phyloP scores from a whole-genome alignment of 2,113 vertebrate species.

The Cyanoderma ruficeps region DNA sequence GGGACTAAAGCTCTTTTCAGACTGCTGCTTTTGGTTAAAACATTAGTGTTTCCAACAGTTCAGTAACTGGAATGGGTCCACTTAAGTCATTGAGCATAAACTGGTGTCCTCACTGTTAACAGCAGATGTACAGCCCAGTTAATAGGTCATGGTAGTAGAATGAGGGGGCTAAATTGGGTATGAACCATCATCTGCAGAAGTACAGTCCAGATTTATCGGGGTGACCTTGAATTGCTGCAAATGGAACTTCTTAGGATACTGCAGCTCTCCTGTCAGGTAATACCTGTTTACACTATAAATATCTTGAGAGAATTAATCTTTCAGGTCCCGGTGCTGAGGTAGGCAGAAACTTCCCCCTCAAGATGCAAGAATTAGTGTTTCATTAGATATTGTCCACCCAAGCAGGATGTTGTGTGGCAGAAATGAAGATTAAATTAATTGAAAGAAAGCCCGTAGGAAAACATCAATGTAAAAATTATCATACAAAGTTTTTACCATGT shows the following conservation, averaged over 20 bases:
- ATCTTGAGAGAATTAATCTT: slow-evolving; percentile 53
- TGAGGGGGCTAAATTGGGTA: slow-evolving; percentile 30
- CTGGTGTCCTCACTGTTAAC: background rate
- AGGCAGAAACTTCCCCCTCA: background rate
- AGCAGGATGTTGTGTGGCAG: background rate
- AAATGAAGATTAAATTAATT: slow-evolving; percentile 7
- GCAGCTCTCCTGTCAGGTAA: slow-evolving; percentile 64
- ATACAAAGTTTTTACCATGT: background rate
- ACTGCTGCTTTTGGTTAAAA: background rate
- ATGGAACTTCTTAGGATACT: slow-evolving; percentile 63
- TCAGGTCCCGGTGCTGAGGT: background rate
- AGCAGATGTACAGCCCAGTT: slow-evolving; percentile 12
- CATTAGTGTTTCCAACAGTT: background rate
- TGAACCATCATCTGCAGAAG: slow-evolving; percentile 50
- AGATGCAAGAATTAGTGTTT: slow-evolving; percentile 33
- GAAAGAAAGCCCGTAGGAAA: background rate
- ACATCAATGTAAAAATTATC: background rate
- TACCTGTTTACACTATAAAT: slow-evolving; percentile 65
- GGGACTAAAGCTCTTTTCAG: background rate
- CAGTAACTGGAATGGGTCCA: background rate
- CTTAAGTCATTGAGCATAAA: background rate
- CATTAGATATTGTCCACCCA: background rate
- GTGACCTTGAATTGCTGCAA: slow-evolving; percentile 69
- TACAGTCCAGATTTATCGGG: slow-evolving; percentile 61
- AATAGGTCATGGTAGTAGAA: slow-evolving; percentile 30